phyloP scores from a whole-genome alignment of 2,888 invertebrate genomes.

The Gasteruption jaculator region DNA sequence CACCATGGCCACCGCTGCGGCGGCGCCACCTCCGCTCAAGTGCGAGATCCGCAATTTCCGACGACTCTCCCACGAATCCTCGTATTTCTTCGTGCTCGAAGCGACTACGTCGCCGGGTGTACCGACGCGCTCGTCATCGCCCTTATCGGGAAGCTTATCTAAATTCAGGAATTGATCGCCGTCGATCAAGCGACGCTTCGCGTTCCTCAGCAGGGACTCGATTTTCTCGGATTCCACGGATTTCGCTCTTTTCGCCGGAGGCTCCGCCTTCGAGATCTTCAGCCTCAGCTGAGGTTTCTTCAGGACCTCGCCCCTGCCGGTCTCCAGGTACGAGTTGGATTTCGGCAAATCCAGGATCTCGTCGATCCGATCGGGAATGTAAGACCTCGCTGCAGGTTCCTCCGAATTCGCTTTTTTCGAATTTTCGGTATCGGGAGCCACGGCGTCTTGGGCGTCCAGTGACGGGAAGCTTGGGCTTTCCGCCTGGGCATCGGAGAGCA shows the following conservation, averaged over 20 bases:
- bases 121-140: no score
- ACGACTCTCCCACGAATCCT: slow-evolving; percentile 19
- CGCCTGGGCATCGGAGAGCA: no score
- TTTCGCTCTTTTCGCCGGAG: no score
- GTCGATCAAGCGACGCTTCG: neutral
- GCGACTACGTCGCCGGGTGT: slow-evolving; percentile 3
- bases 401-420: neutral
- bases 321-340: neutral
- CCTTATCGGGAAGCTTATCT: no score
- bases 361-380: no score
- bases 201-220: no score
- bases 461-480: no score
- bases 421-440: neutral
- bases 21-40: slow-evolving; percentile 30
- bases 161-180: no score
- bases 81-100: slow-evolving; percentile 13
- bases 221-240: no score
- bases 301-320: neutral
- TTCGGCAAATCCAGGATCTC: no score
- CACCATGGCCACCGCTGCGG: slow-evolving; percentile 36
- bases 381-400: no score
- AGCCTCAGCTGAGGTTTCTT: neutral
- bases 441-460: neutral
- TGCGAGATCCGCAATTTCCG: slow-evolving; percentile 13
- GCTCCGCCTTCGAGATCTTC: no score